Conservation (phyloP, 2,888 invertebrate genomes). For the Lasioglossum zephyrum region DNA sequence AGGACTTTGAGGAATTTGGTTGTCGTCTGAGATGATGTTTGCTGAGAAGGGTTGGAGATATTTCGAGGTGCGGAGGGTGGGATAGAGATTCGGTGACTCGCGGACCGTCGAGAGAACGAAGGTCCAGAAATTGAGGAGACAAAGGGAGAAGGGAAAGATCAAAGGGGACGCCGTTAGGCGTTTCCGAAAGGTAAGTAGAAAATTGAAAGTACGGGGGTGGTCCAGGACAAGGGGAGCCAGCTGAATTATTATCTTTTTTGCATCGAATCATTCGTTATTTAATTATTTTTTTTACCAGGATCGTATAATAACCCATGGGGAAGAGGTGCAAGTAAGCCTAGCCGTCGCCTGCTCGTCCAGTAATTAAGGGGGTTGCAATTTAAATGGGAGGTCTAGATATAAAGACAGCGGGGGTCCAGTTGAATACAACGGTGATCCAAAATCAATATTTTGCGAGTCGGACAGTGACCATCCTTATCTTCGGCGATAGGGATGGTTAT, state of each 20-base stretch:
- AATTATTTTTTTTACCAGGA: neutral
- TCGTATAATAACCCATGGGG: neutral
- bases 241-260: neutral
- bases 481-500: too few species aligned
- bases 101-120: neutral
- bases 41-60: neutral
- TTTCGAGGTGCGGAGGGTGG: neutral
- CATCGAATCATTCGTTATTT: neutral
- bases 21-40: slow-evolving; percentile 15
- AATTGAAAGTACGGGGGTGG: neutral
- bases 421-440: too few species aligned
- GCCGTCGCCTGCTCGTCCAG: too few species aligned
- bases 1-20: slow-evolving; percentile 30
- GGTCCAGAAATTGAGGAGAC: neutral
- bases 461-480: too few species aligned
- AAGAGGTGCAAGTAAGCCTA: too few species aligned
- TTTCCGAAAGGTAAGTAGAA: neutral
- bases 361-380: too few species aligned
- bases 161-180: neutral
- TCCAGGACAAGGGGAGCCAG: neutral
- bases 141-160: neutral
- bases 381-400: too few species aligned
- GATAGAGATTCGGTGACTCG: neutral
- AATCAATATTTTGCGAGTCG: too few species aligned
- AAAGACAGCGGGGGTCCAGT: too few species aligned